Evolutionary conservation across 2,888 invertebrate species (phyloP).

Genomic region (Hololepta plana): DNA sequence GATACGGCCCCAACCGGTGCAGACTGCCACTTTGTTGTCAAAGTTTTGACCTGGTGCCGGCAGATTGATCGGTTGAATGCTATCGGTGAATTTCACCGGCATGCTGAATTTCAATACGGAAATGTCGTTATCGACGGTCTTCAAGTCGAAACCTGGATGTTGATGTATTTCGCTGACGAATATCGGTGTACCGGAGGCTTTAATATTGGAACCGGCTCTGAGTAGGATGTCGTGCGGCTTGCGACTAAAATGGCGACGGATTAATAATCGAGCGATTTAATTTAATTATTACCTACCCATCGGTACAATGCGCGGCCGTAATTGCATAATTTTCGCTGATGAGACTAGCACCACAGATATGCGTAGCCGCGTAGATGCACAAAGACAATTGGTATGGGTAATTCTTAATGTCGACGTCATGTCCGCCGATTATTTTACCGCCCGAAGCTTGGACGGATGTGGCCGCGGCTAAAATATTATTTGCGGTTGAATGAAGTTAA

Average conservation of each 20-base stretch:
- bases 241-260: neutral
- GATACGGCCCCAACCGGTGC: constrained; percentile 9
- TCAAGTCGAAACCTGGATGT: constrained; percentile 15
- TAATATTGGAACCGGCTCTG: neutral
- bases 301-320: constrained; percentile 2
- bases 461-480: too few relatives aligned
- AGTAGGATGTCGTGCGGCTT: constrained; percentile 1
- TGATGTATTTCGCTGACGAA: constrained; percentile 10
- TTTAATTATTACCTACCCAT: constrained; percentile 1
- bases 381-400: neutral
- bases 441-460: too few relatives aligned
- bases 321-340: neutral
- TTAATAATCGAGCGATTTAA: neutral
- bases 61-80: constrained; percentile 6
- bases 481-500: too few relatives aligned
- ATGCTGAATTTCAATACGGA: constrained; percentile 17
- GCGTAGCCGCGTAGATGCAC: constrained; percentile 1
- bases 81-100: constrained; percentile 4
- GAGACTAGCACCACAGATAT: constrained; percentile 2
- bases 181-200: neutral
- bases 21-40: too few relatives aligned
- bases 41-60: constrained; percentile 6
- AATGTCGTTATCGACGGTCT: constrained; percentile 18
- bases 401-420: neutral
- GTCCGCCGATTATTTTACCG: constrained; percentile 2